phyloP scores from a whole-genome alignment of 2,797 vertebrate genomes.

The Pteropus rufus region DNA sequence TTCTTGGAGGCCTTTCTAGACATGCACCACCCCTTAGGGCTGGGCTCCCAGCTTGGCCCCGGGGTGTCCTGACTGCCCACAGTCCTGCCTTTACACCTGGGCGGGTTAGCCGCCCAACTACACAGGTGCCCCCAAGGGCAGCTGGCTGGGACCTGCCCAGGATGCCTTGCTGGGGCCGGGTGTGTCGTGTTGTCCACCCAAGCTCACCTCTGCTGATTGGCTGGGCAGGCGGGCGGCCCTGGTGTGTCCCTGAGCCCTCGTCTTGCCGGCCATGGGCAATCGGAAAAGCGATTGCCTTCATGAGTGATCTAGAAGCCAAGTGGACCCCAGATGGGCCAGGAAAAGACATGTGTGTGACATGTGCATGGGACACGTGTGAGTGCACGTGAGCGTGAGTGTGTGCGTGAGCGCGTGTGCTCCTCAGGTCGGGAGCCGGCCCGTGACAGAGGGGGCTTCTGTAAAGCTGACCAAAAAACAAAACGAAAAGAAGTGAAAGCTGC shows the following conservation, averaged over 20 bases:
- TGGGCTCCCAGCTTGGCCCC: background rate
- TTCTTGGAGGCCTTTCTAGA: background rate
- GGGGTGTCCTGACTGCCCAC: background rate
- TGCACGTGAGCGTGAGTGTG: background rate
- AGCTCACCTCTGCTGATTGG: background rate
- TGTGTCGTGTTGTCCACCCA: rapidly evolving
- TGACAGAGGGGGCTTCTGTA: background rate
- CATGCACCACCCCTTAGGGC: background rate
- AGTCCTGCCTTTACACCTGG: background rate
- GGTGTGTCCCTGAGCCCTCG: background rate
- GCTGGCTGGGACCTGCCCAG: background rate
- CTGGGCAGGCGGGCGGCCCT: rapidly evolving
- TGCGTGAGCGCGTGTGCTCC: background rate
- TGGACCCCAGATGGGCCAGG: background rate
- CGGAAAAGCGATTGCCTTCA: background rate
- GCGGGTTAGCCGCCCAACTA: no score
- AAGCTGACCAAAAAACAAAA: background rate
- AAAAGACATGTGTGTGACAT: background rate
- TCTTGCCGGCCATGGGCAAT: background rate
- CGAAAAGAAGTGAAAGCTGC: background rate
- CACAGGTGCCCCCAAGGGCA: background rate
- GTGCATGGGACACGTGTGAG: background rate
- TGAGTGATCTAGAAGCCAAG: background rate
- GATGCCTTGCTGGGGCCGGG: background rate
- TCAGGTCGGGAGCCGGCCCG: background rate